These are phyloP conservation scores for Dasyprocta punctata DNA, from an alignment of 2,113 vertebrate genomes.

Conservation along the genomic window DNA sequence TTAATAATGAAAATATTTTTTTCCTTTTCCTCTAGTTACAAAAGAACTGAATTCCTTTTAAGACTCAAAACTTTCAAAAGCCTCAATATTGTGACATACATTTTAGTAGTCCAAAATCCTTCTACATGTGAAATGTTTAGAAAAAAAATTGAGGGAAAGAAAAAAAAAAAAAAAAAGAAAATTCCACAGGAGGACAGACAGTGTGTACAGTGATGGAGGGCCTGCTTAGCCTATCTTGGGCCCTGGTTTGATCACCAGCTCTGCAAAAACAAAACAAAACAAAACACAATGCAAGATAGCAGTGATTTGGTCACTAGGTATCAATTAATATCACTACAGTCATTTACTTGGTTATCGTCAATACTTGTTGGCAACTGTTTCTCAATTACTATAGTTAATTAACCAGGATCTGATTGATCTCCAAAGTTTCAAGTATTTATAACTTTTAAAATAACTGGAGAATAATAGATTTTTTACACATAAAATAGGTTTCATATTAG, in stretches of 20 bases:
- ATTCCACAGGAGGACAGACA: no score
- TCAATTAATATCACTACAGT: neutral
- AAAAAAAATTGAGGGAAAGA: neutral
- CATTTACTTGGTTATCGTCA: neutral
- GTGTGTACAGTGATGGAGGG: neutral
- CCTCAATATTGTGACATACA: neutral
- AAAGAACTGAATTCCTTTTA: neutral
- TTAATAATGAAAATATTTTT: constrained; percentile 30
- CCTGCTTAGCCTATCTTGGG: neutral
- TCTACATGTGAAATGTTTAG: neutral
- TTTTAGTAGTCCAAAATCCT: neutral
- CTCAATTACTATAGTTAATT: neutral
- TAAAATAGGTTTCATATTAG: neutral
- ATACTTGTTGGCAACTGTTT: neutral
- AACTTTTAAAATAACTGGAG: neutral
- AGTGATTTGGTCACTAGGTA: neutral
- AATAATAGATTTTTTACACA: neutral
- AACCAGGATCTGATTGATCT: neutral
- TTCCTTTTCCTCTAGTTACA: neutral
- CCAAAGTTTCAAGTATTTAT: neutral
- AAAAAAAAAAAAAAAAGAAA: neutral
- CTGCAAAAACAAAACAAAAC: neutral
- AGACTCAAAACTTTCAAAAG: constrained; percentile 4
- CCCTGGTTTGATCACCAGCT: neutral
- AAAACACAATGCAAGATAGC: neutral